Percentiles rank a stretch among this genome's conserved stretches.
Evolutionary conservation across 2,797 vertebrate genomes (phyloP).

Genomic region (Naso thynnoides): DNA sequence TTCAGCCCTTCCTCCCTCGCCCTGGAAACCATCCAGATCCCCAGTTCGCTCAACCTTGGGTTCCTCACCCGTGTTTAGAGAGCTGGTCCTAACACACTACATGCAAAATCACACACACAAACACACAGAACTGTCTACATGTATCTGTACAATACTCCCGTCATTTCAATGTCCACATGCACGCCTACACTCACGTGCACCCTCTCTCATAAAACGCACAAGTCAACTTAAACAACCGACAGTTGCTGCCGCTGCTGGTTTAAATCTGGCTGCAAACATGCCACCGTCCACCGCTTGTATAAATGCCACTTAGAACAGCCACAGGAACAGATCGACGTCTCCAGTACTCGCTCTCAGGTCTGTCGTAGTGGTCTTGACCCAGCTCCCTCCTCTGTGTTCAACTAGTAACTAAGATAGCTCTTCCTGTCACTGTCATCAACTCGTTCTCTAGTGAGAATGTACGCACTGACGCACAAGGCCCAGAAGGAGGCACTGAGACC

Average conservation of each 20-base stretch:
- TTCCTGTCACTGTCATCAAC: conserved; percentile 45
- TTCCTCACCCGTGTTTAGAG: conserved; percentile 91
- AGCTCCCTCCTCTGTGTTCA: conserved; percentile 42
- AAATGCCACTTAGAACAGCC: conserved; percentile 64
- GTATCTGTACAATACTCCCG: conserved; percentile 51
- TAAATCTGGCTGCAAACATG: conserved; percentile 23
- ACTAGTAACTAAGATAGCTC: conserved; percentile 48
- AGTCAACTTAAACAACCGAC: conserved; percentile 1
- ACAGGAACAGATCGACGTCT: conserved; percentile 42
- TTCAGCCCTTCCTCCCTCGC: conserved; percentile 96
- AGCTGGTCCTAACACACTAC: conserved; percentile 22
- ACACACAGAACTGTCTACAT: conserved; percentile 35
- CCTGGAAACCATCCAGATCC: conserved; percentile 98
- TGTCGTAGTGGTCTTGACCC: conserved; percentile 15
- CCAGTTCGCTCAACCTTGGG: conserved; percentile 91
- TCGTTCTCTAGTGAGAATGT: conserved; percentile 55
- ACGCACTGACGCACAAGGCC: neutral
- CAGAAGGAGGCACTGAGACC: conserved; percentile 14
- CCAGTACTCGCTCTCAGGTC: conserved; percentile 27
- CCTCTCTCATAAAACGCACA: conserved; percentile 32
- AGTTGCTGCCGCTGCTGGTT: conserved; percentile 19
- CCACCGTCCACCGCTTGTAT: conserved; percentile 64
- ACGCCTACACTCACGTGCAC: conserved; percentile 25
- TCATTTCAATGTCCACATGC: conserved; percentile 30
- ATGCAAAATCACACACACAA: conserved; percentile 15